These are phyloP conservation scores for Antheraea yamamai DNA, from an alignment of 2,888 invertebrate genomes.

Conservation along the genomic window DNA sequence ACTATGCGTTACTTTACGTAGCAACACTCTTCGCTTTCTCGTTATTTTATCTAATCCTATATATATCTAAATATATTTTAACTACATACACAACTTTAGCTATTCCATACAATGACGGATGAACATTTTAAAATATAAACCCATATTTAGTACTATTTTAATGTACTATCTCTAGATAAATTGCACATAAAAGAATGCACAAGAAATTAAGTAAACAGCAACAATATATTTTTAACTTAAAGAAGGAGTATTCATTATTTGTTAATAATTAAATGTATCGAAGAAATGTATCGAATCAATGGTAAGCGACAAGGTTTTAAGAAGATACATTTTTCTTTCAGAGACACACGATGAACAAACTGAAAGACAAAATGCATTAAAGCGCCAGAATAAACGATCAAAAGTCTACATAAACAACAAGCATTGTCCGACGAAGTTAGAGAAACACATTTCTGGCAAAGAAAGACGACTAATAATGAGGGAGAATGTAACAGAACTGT, in stretches of 20 bases:
- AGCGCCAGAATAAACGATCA: conserved; percentile 17
- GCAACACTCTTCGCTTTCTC: too few relatives aligned
- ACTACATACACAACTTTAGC: too few relatives aligned
- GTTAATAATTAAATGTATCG: not conserved
- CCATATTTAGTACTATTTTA: too few relatives aligned
- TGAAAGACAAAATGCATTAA: conserved; percentile 28
- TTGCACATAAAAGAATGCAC: too few relatives aligned
- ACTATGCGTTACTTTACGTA: too few relatives aligned
- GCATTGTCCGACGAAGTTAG: not conserved
- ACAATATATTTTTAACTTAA: not conserved
- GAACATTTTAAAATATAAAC: too few relatives aligned
- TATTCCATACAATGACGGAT: too few relatives aligned
- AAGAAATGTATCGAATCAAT: conserved; percentile 3
- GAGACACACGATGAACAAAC: conserved; percentile 23
- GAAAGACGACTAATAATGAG: conserved; percentile 32
- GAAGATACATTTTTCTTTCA: conserved; percentile 41
- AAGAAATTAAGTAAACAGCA: too few relatives aligned
- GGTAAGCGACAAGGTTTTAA: conserved; percentile 27
- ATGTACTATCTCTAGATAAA: too few relatives aligned
- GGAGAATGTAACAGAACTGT: conserved; percentile 41
- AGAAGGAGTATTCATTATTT: not conserved
- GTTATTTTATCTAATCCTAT: too few relatives aligned
- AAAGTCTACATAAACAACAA: conserved; percentile 9
- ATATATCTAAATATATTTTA: too few relatives aligned
- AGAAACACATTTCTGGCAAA: conserved; percentile 6